Evolutionary conservation across 1,140 invertebrate species (phyloP), one percentile per base, ranked within the genome.

Genomic region (Drosophila pseudoobscura): DNA sequence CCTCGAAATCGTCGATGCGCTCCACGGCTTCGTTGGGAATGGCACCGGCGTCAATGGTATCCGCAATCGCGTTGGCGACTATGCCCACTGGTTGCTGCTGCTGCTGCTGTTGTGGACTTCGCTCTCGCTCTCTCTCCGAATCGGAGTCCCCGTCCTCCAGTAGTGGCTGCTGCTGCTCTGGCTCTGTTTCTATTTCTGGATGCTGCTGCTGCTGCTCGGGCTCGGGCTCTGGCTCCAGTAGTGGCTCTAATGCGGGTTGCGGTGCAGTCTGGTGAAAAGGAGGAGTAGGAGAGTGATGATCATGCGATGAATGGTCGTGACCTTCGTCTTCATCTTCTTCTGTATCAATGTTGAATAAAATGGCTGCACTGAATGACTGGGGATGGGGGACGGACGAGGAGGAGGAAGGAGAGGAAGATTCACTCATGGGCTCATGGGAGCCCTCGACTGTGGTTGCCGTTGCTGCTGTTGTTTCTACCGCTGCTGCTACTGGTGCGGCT

Each of bases 261-360:
- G 53, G 63, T 75, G 71, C 57, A 52, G 64, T 61, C 73, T 89
- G 83, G 84, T 77, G 84, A 73, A 72, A 76, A 78, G 87, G 71
- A 78, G 83, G 74, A 85, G 80, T 89, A 62, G 85, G 77, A 85
- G 80, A 89, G 76, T 90, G 85, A 75, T 80, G 75, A 75, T 90
- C 79, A 70, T 87, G 79, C 49, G 62, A 66, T 72, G 44, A 53
- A 53, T 75, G 75, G 54, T 75, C 64, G 55, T 75, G 64, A 69
- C 51, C 70, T 64, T 65, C 59, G 35, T 46, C 22, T 59, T 60
- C 52, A 47, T 61, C 47, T 49, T 60, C 49, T 39, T 39, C 35
- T 39, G 35, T 39, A 39, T 39, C 35, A 39, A 39, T 39, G 35
- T 39, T 39, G 11, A 39, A 39, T 39, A 39, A 35, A 41, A 54